phyloP scores from a whole-genome alignment of 2,888 invertebrate genomes.

The Acanthosoma haemorrhoidale region DNA sequence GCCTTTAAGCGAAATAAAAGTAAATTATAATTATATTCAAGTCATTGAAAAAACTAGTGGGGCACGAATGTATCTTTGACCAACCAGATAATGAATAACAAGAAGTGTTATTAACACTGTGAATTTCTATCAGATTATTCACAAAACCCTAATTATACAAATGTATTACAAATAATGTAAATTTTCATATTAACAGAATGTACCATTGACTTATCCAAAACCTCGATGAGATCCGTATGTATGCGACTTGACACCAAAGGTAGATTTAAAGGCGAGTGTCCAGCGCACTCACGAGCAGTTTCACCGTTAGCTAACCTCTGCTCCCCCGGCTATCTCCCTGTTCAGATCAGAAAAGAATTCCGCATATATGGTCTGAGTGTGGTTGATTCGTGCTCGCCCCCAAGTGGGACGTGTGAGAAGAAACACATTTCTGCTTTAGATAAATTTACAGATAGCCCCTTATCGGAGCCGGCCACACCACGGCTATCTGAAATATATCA shows the following conservation, averaged over 20 bases:
- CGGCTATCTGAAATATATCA: constrained; percentile 7
- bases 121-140: no score
- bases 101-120: no score
- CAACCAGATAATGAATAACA: no score
- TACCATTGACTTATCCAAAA: no score
- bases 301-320: not conserved
- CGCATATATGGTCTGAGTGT: constrained; percentile 1
- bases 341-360: constrained; percentile 1
- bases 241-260: not conserved
- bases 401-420: not conserved
- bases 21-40: no score
- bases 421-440: constrained; percentile 1
- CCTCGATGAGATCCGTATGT: not conserved
- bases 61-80: no score
- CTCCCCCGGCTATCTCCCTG: not conserved
- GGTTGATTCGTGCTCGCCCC: not conserved
- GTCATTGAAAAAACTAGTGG: no score
- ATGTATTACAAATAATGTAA: no score
- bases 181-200: no score
- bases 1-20: no score
- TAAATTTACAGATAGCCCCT: not conserved
- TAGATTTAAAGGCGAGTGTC: not conserved
- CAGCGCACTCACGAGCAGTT: not conserved
- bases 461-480: not conserved
- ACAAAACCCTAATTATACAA: no score